A percentile compares a stretch with the other conserved stretches of the same genome.
These are phyloP conservation scores for Ornithorhynchus anatinus DNA, from an alignment of 2,113 vertebrate genomes.

Conservation along the genomic window DNA sequence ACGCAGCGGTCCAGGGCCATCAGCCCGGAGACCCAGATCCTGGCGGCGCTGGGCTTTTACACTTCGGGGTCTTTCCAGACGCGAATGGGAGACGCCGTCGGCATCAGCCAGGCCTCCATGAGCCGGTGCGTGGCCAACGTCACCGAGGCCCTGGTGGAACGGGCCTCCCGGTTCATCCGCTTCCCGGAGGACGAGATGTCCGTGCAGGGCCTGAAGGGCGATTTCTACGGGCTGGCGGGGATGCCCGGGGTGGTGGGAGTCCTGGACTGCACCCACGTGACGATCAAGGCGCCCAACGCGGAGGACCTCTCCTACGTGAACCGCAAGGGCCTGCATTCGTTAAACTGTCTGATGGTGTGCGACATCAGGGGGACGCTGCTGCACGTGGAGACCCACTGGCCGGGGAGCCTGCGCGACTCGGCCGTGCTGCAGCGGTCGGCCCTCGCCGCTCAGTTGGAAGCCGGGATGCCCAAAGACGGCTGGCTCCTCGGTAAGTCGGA, in stretches of 20 bases:
- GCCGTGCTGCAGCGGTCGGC: slow-evolving; percentile 82
- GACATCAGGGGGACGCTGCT: slow-evolving; percentile 87
- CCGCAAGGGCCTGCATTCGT: slow-evolving; percentile 90
- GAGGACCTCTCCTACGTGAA: slow-evolving; percentile 93
- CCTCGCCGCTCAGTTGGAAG: slow-evolving; percentile 77
- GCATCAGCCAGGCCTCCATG: slow-evolving; percentile 98
- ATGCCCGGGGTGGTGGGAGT: slow-evolving; percentile 90
- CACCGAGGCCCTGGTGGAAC: slow-evolving; percentile 90
- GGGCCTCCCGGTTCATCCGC: slow-evolving; percentile 85
- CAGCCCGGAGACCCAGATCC: slow-evolving; percentile 93
- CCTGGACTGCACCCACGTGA: slow-evolving; percentile 88
- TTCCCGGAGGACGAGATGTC: slow-evolving; percentile 78
- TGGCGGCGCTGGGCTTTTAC: slow-evolving; percentile 96
- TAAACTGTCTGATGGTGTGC: slow-evolving; percentile 92
- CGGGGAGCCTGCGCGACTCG: slow-evolving; percentile 83
- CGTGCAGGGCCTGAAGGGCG: slow-evolving; percentile 81
- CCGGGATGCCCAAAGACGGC: slow-evolving; percentile 74
- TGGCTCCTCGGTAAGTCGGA: slow-evolving; percentile 91
- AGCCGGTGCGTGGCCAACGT: slow-evolving; percentile 95
- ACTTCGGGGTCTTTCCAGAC: slow-evolving; percentile 96
- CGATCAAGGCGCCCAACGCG: slow-evolving; percentile 94
- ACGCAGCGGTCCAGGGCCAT: slow-evolving; percentile 94
- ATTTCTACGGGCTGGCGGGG: slow-evolving; percentile 88
- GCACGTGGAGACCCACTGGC: slow-evolving; percentile 89
- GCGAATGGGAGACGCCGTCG: slow-evolving; percentile 93